These are phyloP conservation scores for Halcyon malimbica DNA, from an alignment of 2,113 vertebrate genomes.

Conservation along the genomic window DNA sequence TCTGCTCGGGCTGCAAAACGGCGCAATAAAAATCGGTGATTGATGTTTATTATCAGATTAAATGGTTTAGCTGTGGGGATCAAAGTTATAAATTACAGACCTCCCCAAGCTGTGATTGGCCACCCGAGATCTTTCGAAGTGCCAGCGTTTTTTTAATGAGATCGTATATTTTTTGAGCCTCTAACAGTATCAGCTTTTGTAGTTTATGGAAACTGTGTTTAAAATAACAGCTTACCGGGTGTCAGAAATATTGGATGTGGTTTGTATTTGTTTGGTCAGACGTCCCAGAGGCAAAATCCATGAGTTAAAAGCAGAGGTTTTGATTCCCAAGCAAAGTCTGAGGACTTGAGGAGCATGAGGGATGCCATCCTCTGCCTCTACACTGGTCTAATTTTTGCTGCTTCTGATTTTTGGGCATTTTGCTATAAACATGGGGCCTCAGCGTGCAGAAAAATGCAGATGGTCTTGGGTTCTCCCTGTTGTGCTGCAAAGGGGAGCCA, in stretches of 20 bases:
- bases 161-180: conserved; percentile 54
- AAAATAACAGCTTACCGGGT: conserved; percentile 29
- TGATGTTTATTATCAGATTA: conserved; percentile 79
- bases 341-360: accelerated
- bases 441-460: accelerated
- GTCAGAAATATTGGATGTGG: neutral
- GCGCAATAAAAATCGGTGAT: conserved; percentile 74
- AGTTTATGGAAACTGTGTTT: conserved; percentile 62
- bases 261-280: conserved; percentile 42
- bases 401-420: neutral
- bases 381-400: neutral
- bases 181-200: neutral
- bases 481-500: neutral
- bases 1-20: conserved; percentile 76
- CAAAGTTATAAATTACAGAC: conserved; percentile 68
- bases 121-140: conserved; percentile 74
- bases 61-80: conserved; percentile 70
- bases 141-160: conserved; percentile 65
- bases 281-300: neutral
- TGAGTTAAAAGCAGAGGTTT: neutral
- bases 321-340: neutral
- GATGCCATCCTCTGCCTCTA: neutral
- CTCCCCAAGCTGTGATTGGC: conserved; percentile 78
- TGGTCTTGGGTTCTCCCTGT: too few relatives aligned
- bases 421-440: neutral